Evolutionary conservation across 2,797 vertebrate species (phyloP).

Genomic region (Nyctibius grandis): DNA sequence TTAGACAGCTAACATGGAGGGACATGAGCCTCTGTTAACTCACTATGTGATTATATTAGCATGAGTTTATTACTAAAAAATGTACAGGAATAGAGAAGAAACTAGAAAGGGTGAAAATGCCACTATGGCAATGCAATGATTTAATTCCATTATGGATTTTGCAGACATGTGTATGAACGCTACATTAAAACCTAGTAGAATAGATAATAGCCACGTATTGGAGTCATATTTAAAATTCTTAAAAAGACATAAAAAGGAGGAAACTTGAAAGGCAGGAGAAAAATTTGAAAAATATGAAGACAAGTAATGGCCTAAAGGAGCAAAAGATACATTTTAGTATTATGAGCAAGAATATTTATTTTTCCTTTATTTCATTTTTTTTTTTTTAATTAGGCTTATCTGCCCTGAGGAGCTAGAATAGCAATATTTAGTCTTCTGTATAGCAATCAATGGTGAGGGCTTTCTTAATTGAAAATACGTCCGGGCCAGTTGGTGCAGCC

Average conservation of each 20-base stretch:
- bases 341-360: background rate
- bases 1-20: background rate
- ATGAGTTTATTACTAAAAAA: background rate
- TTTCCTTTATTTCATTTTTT: background rate
- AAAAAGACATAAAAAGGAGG: background rate
- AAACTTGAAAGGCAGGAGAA: background rate
- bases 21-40: background rate
- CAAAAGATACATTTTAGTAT: background rate
- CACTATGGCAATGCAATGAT: background rate
- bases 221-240: background rate
- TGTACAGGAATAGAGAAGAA: background rate
- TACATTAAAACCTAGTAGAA: background rate
- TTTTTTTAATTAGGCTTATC: background rate
- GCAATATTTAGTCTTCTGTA: background rate
- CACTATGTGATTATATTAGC: background rate
- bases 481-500: background rate
- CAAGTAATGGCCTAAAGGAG: background rate
- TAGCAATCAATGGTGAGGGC: background rate
- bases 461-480: background rate
- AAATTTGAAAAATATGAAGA: background rate
- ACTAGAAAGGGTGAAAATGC: background rate
- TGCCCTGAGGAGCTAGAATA: background rate
- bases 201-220: background rate
- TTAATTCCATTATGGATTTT: background rate
- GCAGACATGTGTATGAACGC: background rate